Evolutionary conservation across 1,140 invertebrate species (phyloP), one percentile per base, ranked within the genome.

Genomic region (Drosophila orena): DNA sequence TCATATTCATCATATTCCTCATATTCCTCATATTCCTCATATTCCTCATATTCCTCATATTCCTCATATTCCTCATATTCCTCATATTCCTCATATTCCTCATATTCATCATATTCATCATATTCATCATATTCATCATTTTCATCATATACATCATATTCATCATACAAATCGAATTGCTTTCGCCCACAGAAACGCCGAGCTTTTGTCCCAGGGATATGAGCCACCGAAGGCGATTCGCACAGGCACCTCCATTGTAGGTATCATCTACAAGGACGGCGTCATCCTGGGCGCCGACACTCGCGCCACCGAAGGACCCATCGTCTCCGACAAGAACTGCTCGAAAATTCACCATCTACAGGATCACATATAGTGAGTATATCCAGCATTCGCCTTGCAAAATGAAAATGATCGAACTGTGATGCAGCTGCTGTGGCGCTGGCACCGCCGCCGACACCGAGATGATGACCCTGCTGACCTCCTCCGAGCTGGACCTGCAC

Each of bases 231-330:
- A 95, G 93, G 95, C 97, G 7, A 95, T 94, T 17, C 99, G 99
- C 93, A 99, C 99, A 59, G 99, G 99, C 80, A 99, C 99, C n/a
- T 99, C 99, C 8, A 99, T 99, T 84, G 97, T 96, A 68, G 99
- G 98, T 14, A 95, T 98, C 17, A 95, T 98, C 50, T 99, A 95
- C 89, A 96, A 97, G 92, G 98, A 98, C 94, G 99, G 98, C 30
- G 97, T 99, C 49, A 96, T 99, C 77, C 94, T 99, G 71, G 99
- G 98, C 24, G 98, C 98, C 65, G 99, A 99, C 94, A 99, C 98
- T 0, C 94, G 99, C 92, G 98, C 99, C 35, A 99, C 99, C 22
- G 96, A 97, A 92, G 98, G 97, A 61, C 96, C 96, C 10, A 97
- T 99, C 85, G 97, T 99, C 14, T 97, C 98, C 11, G 98, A 99